A percentile compares a stretch with the other conserved stretches of the same genome.
phyloP scores from a whole-genome alignment of 2,113 vertebrate genomes.

The Promerops cafer region DNA sequence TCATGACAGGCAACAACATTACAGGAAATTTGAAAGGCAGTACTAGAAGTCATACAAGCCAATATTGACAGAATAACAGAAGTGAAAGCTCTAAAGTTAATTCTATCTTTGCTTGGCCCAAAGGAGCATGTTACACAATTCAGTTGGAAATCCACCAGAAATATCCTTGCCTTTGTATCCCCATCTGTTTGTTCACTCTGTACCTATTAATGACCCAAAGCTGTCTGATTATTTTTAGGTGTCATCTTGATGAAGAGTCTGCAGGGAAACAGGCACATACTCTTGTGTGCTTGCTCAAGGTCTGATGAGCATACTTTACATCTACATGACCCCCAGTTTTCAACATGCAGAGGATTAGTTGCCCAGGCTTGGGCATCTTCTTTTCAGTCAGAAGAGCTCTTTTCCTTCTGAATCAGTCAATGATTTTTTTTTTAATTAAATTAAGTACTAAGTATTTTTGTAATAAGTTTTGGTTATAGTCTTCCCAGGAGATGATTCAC shows the following conservation, averaged over 20 bases:
- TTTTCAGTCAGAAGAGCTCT: neutral
- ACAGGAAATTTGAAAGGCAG: neutral
- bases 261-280: neutral
- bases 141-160: neutral
- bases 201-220: neutral
- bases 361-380: neutral
- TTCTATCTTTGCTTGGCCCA: neutral
- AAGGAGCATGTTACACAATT: neutral
- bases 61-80: neutral
- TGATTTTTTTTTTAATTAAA: neutral
- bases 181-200: neutral
- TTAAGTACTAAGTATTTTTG: neutral
- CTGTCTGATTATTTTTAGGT: neutral
- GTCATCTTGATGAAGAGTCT: neutral
- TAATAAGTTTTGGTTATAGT: neutral
- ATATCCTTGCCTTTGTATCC: neutral
- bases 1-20: neutral
- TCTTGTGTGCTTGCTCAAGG: neutral
- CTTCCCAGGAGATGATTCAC: neutral
- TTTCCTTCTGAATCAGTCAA: neutral
- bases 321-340: neutral
- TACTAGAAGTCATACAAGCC: neutral
- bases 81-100: neutral
- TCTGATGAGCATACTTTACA: neutral
- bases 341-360: neutral